A percentile compares a stretch with the other conserved stretches of the same genome.
Conservation (phyloP, 2,888 invertebrate species). For the Drosophila pseudotakahashii region DNA sequence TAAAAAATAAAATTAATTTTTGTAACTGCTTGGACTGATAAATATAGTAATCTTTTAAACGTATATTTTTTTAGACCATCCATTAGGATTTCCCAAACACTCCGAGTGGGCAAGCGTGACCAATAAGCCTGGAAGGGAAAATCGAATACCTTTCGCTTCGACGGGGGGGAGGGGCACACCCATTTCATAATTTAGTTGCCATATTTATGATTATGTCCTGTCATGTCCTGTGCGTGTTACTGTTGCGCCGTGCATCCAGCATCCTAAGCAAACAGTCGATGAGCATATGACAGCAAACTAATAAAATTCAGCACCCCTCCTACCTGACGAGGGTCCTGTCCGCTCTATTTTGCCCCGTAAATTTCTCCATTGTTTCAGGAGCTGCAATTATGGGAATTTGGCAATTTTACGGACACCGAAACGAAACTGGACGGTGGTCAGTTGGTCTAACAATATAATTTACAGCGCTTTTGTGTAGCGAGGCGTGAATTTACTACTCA, state of each 20-base stretch:
- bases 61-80: no score
- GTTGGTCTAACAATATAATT: slow-evolving; percentile 68
- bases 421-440: slow-evolving; percentile 47
- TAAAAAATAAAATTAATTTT: no score
- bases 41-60: no score
- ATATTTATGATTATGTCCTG: slow-evolving; percentile 70
- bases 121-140: background rate
- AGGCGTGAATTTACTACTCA: slow-evolving; percentile 71
- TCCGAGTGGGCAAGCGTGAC: slow-evolving; percentile 20
- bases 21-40: no score
- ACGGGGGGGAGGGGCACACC: background rate
- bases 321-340: slow-evolving; percentile 27
- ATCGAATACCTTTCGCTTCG: background rate
- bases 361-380: slow-evolving; percentile 55
- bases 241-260: slow-evolving; percentile 38
- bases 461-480: slow-evolving; percentile 79
- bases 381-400: slow-evolving; percentile 61
- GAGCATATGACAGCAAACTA: slow-evolving; percentile 54
- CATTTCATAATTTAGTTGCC: slow-evolving; percentile 74
- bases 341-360: slow-evolving; percentile 6
- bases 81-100: background rate
- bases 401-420: slow-evolving; percentile 33
- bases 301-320: slow-evolving; percentile 51
- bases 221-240: slow-evolving; percentile 56
- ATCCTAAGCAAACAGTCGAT: slow-evolving; percentile 70